A percentile compares a stretch with the other conserved stretches of the same genome.
Evolutionary conservation across 2,797 vertebrate species (phyloP).

Genomic region (Brachymystax lenok): DNA sequence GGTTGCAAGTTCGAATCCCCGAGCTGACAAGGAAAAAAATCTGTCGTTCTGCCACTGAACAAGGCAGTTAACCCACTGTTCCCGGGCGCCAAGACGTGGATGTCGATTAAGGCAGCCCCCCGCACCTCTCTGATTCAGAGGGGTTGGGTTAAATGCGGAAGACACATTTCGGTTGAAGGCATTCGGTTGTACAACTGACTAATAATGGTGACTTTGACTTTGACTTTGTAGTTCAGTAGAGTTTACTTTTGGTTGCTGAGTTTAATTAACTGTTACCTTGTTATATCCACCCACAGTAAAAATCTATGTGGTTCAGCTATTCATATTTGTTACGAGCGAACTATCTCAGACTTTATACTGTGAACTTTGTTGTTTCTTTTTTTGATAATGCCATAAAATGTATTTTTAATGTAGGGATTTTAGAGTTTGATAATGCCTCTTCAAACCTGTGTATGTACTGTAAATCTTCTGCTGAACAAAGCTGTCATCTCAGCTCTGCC

Average conservation of each 20-base stretch:
- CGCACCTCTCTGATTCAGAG: too few species aligned
- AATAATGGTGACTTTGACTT: too few species aligned
- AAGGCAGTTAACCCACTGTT: too few species aligned
- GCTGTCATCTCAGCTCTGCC: not conserved
- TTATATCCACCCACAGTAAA: not conserved
- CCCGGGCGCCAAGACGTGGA: too few species aligned
- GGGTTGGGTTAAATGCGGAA: too few species aligned
- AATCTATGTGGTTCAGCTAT: conserved; percentile 5
- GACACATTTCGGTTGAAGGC: too few species aligned
- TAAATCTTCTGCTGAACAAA: not conserved
- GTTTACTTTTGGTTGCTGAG: not conserved
- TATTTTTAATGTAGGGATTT: conserved; percentile 17
- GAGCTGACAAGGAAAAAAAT: too few species aligned
- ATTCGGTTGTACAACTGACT: too few species aligned
- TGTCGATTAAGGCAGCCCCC: too few species aligned
- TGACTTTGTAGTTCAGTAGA: not conserved
- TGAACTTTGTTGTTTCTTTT: conserved; percentile 40
- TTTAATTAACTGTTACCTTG: conserved; percentile 2
- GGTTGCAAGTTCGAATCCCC: too few species aligned
- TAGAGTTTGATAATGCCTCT: not conserved
- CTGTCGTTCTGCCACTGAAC: too few species aligned
- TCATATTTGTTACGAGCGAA: conserved; percentile 25
- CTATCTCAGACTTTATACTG: conserved; percentile 44
- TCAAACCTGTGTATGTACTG: conserved; percentile 15
- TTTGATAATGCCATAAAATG: not conserved